phyloP scores from a whole-genome alignment of 2,888 invertebrate genomes.

The Protodeltote pygarga region DNA sequence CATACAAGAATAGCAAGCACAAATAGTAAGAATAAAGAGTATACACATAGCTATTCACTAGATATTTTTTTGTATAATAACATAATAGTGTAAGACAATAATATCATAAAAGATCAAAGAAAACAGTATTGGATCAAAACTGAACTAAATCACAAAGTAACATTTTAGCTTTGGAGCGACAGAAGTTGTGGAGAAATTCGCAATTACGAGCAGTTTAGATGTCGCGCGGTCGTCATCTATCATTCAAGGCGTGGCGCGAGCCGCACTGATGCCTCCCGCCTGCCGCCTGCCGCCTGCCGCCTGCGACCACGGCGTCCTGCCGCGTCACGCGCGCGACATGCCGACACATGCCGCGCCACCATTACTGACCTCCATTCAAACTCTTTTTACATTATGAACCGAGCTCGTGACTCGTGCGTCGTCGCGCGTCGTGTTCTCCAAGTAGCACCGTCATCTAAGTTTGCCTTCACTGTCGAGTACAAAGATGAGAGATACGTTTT shows the following conservation, averaged over 20 bases:
- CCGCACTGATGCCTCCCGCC: background rate
- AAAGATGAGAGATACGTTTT: too few relatives aligned
- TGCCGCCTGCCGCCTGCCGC: background rate
- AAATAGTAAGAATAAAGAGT: too few relatives aligned
- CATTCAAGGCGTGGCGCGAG: constrained; percentile 47
- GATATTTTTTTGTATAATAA: too few relatives aligned
- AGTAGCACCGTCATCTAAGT: constrained; percentile 5
- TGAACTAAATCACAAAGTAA: background rate
- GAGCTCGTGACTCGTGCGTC: constrained; percentile 12
- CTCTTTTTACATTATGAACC: constrained; percentile 16
- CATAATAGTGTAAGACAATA: too few relatives aligned
- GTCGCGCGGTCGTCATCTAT: constrained; percentile 63
- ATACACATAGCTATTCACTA: too few relatives aligned
- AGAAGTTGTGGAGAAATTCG: constrained; percentile 11
- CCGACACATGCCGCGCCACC: constrained; percentile 1
- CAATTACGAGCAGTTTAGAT: constrained; percentile 49
- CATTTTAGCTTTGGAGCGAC: background rate
- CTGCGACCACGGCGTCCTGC: background rate
- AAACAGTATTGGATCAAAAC: background rate
- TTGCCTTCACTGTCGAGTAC: background rate
- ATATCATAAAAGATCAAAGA: too few relatives aligned
- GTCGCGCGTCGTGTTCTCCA: constrained; percentile 1
- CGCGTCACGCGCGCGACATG: constrained; percentile 9
- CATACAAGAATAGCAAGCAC: too few relatives aligned
- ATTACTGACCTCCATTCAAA: constrained; percentile 9